phyloP scores from a whole-genome alignment of 2,888 invertebrate species.

The Perithous albicinctus region DNA sequence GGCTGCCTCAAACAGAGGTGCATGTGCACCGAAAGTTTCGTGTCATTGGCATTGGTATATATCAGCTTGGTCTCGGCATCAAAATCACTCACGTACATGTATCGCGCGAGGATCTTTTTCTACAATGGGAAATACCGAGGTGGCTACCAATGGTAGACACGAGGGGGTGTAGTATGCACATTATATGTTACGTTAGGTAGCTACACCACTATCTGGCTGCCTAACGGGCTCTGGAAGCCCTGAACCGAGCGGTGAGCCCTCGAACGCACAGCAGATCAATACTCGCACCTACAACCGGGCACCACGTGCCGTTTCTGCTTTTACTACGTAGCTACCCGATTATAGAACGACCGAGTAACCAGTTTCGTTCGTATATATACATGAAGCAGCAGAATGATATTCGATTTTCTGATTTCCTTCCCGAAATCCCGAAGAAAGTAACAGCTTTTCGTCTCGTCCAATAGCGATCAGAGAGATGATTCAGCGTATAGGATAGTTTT shows the following conservation, averaged over 20 bases:
- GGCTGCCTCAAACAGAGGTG: not conserved
- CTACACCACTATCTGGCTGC: conserved; percentile 27
- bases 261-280: conserved; percentile 64
- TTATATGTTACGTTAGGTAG: conserved; percentile 3
- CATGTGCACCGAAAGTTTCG: not conserved
- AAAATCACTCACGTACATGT: conserved; percentile 20
- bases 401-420: conserved; percentile 17
- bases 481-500: conserved; percentile 46
- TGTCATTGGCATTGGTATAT: not conserved
- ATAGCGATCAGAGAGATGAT: conserved; percentile 25
- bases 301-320: conserved; percentile 47
- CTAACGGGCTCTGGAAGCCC: conserved; percentile 40
- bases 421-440: not conserved
- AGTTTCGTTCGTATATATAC: conserved; percentile 2
- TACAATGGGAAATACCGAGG: conserved; percentile 2
- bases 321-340: conserved; percentile 24
- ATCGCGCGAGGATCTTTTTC: not conserved
- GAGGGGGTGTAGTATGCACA: not conserved
- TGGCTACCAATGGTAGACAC: not conserved
- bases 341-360: conserved; percentile 26
- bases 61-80: not conserved
- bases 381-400: not conserved
- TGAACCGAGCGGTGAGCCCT: conserved; percentile 46
- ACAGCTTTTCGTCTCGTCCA: not conserved
- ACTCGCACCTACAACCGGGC: conserved; percentile 66